Conservation (phyloP, 1,140 invertebrate genomes). For the Orius laevigatus region DNA sequence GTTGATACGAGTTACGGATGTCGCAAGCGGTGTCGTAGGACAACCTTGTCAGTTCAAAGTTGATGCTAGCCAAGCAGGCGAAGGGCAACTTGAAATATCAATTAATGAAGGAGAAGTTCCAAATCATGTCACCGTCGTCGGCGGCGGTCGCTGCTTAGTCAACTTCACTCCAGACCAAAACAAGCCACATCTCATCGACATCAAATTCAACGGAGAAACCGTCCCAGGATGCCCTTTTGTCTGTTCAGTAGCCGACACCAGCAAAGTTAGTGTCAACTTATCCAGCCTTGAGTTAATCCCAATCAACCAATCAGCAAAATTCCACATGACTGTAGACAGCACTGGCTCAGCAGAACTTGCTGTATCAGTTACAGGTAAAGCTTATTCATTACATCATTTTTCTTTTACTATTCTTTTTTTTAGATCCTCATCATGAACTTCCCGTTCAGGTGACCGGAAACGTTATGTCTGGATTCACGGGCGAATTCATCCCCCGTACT, state of each 20-base stretch:
- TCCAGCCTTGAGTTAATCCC: conserved; percentile 72
- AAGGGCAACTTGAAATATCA: conserved; percentile 93
- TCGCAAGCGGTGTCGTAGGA: conserved; percentile 69
- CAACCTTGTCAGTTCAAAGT: conserved; percentile 90
- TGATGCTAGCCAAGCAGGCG: conserved; percentile 87
- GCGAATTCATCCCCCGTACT: conserved; percentile 76
- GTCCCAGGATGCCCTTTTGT: conserved; percentile 84
- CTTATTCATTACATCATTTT: background rate
- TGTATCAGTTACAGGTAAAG: conserved; percentile 60
- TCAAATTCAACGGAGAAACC: conserved; percentile 94
- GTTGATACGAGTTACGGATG: conserved; percentile 80
- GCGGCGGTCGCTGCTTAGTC: conserved; percentile 82
- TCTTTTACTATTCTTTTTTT: conserved; percentile 10
- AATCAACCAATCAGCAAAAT: conserved; percentile 69
- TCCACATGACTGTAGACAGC: conserved; percentile 77
- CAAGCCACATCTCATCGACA: conserved; percentile 88
- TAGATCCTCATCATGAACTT: conserved; percentile 53
- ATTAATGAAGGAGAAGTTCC: conserved; percentile 96
- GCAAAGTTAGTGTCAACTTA: conserved; percentile 58
- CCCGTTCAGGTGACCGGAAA: conserved; percentile 82
- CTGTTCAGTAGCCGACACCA: conserved; percentile 63
- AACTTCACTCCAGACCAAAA: conserved; percentile 87
- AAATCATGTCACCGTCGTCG: conserved; percentile 91
- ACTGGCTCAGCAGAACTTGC: conserved; percentile 61
- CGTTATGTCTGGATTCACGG: conserved; percentile 67